Base-by-base conservation (phyloP, 2,113 vertebrate genomes). In the Salminus brasiliensis region DNA sequence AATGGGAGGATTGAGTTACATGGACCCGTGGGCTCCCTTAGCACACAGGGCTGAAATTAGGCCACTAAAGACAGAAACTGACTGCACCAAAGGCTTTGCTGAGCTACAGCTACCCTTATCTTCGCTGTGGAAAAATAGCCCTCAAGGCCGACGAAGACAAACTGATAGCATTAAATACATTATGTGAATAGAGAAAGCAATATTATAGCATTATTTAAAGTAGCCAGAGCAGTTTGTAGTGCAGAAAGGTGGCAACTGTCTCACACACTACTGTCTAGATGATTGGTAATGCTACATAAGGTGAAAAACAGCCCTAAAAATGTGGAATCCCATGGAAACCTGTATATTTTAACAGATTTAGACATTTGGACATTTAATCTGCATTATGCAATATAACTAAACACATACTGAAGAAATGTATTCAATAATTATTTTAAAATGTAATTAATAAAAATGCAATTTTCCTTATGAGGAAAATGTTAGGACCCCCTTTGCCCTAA, bases 1-100 rank as follows among this genome's bases (percentile, higher is more conserved):
- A 81, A 83, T 81, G 84, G 66, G 18, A 41, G 34, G 71, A 72
- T 83, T 59, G 36, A 30, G 52, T 83, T 85, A 75, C 81, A 60
- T 2, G 27, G 49, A 27, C 72, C 29, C 57, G 25, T 27, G 53
- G 75, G 39, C n/a, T 43, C 59, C 15, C 32, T 69, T 34, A 34
- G 41, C n/a, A 47, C 34, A 30, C 84, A 59, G 30, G 5, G 29
- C 25, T 65, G 47, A 70, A 55, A 65, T 25, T 34, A 76, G 69
- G 69, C 74, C 49, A 55, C 68, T 32, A 52, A 80, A 72, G 29
- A 63, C 43, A 71, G 66, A 15, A 41, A 41, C 30, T 29, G 29
- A 36, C 16, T 66, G 62, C 32, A 34, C 30, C 60, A 13, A 63
- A 12, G 1, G 60, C 60, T 34, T 7, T 8, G 13, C n/a, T n/a